These are phyloP conservation scores for Drosophila mettleri DNA, from an alignment of 2,888 invertebrate genomes.

Conservation along the genomic window DNA sequence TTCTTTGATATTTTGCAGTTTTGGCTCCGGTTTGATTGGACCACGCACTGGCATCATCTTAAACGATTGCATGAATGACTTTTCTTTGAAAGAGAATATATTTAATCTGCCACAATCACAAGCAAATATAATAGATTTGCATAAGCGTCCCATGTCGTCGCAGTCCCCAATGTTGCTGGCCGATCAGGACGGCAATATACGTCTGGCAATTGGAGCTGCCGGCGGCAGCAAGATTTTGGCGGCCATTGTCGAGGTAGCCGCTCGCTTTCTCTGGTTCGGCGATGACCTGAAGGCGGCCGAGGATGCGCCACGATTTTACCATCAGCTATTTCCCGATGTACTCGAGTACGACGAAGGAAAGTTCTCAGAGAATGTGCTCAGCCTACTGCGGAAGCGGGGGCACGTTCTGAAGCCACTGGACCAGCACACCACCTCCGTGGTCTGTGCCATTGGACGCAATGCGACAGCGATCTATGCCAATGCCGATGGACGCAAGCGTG, in stretches of 20 bases:
- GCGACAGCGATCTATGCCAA: constrained; percentile 90
- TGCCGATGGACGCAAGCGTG: constrained; percentile 93
- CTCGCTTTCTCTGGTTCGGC: constrained; percentile 88
- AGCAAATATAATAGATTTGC: constrained; percentile 92
- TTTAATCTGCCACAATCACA: constrained; percentile 92
- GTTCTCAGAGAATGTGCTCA: constrained; percentile 86
- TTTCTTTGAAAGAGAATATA: constrained; percentile 91
- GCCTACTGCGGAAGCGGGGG: constrained; percentile 88
- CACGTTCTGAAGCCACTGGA: constrained; percentile 87
- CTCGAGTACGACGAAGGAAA: constrained; percentile 89
- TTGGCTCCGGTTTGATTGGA: constrained; percentile 92
- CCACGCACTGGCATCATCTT: constrained; percentile 94
- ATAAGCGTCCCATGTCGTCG: constrained; percentile 94
- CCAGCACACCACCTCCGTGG: constrained; percentile 87
- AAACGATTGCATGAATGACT: constrained; percentile 98
- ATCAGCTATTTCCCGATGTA: constrained; percentile 92
- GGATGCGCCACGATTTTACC: constrained; percentile 91
- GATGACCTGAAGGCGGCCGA: constrained; percentile 89
- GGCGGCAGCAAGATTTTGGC: constrained; percentile 96
- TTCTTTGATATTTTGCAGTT: constrained; percentile 86
- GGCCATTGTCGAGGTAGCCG: constrained; percentile 89
- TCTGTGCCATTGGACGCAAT: constrained; percentile 89
- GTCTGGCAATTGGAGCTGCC: constrained; percentile 91
- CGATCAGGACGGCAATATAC: constrained; percentile 87
- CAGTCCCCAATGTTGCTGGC: constrained; percentile 94